A percentile compares a stretch with the other conserved stretches of the same genome.
These are phyloP conservation scores for Sporophila hypoxantha DNA, from an alignment of 2,113 vertebrate species.

Conservation along the genomic window DNA sequence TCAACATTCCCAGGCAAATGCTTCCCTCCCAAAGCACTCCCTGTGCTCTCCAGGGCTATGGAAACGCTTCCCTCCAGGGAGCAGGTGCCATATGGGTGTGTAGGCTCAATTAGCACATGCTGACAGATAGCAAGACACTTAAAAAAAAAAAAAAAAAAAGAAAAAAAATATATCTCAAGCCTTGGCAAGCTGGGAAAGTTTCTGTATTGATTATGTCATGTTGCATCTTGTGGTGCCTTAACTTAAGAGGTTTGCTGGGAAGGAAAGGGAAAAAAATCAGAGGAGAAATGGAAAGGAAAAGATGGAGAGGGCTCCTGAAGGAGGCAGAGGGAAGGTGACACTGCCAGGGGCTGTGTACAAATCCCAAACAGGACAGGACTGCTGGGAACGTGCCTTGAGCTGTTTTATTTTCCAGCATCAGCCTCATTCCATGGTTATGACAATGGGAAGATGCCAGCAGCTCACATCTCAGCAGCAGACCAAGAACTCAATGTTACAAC, in stretches of 20 bases:
- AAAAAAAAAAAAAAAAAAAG: background rate
- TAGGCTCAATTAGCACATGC: slow-evolving; percentile 71
- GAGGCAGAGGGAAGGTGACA: background rate
- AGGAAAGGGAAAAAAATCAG: background rate
- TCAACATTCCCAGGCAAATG: background rate
- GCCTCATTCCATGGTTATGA: too few species aligned
- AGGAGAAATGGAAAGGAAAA: background rate
- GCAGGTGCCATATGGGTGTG: slow-evolving; percentile 63
- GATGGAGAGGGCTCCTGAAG: background rate
- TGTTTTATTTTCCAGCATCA: too few species aligned
- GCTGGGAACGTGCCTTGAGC: too few species aligned
- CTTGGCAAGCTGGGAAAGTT: slow-evolving; percentile 65
- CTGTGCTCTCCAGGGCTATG: background rate
- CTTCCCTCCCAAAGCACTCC: background rate
- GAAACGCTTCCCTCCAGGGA: slow-evolving; percentile 10
- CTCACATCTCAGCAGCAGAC: too few species aligned
- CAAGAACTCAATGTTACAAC: too few species aligned
- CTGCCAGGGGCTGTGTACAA: too few species aligned
- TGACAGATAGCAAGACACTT: slow-evolving; percentile 71
- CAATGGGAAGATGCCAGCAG: too few species aligned
- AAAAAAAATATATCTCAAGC: background rate
- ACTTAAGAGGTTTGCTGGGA: background rate
- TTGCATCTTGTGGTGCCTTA: slow-evolving; percentile 28
- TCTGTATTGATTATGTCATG: slow-evolving; percentile 59
- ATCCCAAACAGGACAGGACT: too few species aligned